Percentiles rank a stretch among this genome's conserved stretches.
phyloP scores from a whole-genome alignment of 2,797 vertebrate genomes.

The Coregonus suidteri region DNA sequence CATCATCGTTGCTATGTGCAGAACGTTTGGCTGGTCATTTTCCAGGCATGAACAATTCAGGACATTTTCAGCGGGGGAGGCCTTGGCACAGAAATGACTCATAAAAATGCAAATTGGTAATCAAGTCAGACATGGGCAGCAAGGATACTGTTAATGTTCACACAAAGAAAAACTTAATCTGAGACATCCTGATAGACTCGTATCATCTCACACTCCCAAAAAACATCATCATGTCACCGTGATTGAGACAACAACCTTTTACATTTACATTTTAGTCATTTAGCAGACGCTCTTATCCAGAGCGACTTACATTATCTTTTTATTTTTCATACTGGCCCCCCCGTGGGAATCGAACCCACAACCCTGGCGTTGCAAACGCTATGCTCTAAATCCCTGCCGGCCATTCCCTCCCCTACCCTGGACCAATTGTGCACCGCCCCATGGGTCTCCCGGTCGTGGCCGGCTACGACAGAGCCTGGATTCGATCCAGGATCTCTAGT shows the following conservation, averaged over 20 bases:
- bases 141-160: slow-evolving; percentile 69
- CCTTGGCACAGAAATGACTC: slow-evolving; percentile 71
- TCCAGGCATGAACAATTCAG: slow-evolving; percentile 77
- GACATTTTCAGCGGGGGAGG: slow-evolving; percentile 66
- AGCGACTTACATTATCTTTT: too few species aligned
- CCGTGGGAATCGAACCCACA: too few species aligned
- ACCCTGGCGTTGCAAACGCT: too few species aligned
- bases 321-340: too few species aligned
- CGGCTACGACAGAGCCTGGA: too few species aligned
- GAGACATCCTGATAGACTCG: slow-evolving; percentile 60
- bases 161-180: slow-evolving; percentile 71
- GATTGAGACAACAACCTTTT: background rate
- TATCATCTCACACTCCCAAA: slow-evolving; percentile 40
- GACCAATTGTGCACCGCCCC: too few species aligned
- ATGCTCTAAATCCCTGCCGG: too few species aligned
- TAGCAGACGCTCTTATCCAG: too few species aligned
- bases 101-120: slow-evolving; percentile 82
- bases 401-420: too few species aligned
- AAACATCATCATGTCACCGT: background rate
- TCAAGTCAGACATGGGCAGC: slow-evolving; percentile 73
- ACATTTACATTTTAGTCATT: too few species aligned
- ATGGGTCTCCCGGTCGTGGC: too few species aligned
- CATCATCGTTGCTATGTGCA: slow-evolving; percentile 71
- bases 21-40: slow-evolving; percentile 79
- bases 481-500: too few species aligned